These are phyloP conservation scores for Tachina fera DNA, from an alignment of 2,888 invertebrate species.

Conservation along the genomic window DNA sequence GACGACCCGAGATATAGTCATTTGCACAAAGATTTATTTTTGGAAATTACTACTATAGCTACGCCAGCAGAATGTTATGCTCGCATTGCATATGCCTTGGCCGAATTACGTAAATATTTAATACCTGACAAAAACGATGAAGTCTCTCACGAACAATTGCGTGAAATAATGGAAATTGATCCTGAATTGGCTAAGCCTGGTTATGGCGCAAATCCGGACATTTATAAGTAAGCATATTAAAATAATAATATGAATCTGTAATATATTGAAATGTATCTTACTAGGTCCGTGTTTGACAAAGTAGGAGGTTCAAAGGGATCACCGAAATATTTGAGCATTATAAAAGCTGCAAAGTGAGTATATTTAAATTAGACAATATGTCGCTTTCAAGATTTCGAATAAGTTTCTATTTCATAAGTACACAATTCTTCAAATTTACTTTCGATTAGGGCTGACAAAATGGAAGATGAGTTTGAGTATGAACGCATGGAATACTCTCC, in stretches of 20 bases:
- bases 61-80: slow-evolving; percentile 94
- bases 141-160: slow-evolving; percentile 91
- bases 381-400: too few species aligned
- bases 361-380: too few species aligned
- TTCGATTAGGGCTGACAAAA: slow-evolving; percentile 54
- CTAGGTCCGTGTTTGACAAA: slow-evolving; percentile 78
- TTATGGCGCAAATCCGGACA: slow-evolving; percentile 51
- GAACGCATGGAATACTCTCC: slow-evolving; percentile 11
- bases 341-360: slow-evolving; percentile 74
- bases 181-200: slow-evolving; percentile 70
- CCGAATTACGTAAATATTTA: slow-evolving; percentile 87
- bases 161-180: slow-evolving; percentile 85
- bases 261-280: background rate
- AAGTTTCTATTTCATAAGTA: too few species aligned
- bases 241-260: background rate
- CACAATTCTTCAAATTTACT: background rate
- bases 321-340: slow-evolving; percentile 77
- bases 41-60: slow-evolving; percentile 93
- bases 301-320: slow-evolving; percentile 74
- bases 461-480: slow-evolving; percentile 52
- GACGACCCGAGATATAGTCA: slow-evolving; percentile 95
- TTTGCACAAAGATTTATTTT: slow-evolving; percentile 93
- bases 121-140: slow-evolving; percentile 87
- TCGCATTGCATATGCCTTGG: slow-evolving; percentile 91
- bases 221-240: slow-evolving; percentile 54